These are phyloP conservation scores for Pelecanus crispus DNA, from an alignment of 2,113 vertebrate species.

Conservation along the genomic window DNA sequence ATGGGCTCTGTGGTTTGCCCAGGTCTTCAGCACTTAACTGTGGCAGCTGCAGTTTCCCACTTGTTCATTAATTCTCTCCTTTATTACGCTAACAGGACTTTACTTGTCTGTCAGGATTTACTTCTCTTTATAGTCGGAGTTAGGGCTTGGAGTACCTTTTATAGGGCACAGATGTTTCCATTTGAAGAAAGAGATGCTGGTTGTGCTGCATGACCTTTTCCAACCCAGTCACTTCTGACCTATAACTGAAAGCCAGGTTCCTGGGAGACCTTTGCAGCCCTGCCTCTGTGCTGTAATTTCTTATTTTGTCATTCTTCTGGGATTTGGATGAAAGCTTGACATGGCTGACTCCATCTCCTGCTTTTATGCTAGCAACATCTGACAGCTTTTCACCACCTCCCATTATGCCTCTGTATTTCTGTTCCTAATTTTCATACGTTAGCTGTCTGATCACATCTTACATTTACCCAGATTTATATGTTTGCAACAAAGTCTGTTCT, in stretches of 20 bases:
- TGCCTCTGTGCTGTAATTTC: slow-evolving; percentile 17
- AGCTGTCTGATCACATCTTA: slow-evolving; percentile 30
- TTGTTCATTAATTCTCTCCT: slow-evolving; percentile 36
- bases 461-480: slow-evolving; percentile 13
- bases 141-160: slow-evolving; percentile 33
- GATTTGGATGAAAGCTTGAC: slow-evolving; percentile 25
- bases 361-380: not conserved
- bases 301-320: slow-evolving; percentile 36
- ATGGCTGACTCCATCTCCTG: not conserved
- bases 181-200: slow-evolving; percentile 8
- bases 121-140: not conserved
- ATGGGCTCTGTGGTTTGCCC: not conserved
- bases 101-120: slow-evolving; percentile 42
- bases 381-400: slow-evolving; percentile 28
- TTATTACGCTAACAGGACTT: slow-evolving; percentile 21
- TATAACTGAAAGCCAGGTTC: slow-evolving; percentile 32
- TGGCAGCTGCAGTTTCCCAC: not conserved
- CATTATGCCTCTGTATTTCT: not conserved
- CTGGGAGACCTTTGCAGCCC: slow-evolving; percentile 12
- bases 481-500: slow-evolving; percentile 11
- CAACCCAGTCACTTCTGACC: slow-evolving; percentile 17
- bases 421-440: slow-evolving; percentile 29
- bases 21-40: not conserved
- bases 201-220: slow-evolving; percentile 39
- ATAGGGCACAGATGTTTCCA: slow-evolving; percentile 50